Conservation (phyloP, 2,888 invertebrate genomes). For the Leptinotarsa peninsularis region DNA sequence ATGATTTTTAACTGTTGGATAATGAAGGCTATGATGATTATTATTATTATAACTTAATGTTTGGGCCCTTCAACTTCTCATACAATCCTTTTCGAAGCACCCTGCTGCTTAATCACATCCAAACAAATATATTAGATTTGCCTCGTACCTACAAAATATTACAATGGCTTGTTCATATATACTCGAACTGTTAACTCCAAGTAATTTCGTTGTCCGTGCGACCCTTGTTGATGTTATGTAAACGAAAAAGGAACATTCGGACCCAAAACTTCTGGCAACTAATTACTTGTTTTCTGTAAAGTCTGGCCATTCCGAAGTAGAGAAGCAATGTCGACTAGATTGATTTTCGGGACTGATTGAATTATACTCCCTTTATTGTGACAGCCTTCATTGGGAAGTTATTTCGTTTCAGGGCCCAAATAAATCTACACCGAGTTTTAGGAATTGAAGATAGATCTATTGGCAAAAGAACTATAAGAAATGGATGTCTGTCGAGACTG, state of each 20-base stretch:
- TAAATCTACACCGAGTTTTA: too few species aligned
- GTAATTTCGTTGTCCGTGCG: not conserved
- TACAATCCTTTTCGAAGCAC: too few species aligned
- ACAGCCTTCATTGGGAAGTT: too few species aligned
- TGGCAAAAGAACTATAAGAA: too few species aligned
- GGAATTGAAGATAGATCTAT: too few species aligned
- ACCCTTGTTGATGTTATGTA: constrained; percentile 23
- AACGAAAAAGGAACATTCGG: constrained; percentile 18
- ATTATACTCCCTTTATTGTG: not conserved
- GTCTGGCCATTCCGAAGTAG: not conserved
- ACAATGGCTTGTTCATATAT: not conserved
- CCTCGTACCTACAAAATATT: not conserved
- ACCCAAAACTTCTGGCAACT: constrained; percentile 12
- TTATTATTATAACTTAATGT: too few species aligned
- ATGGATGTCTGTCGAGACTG: too few species aligned
- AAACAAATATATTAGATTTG: not conserved
- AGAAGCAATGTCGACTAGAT: not conserved
- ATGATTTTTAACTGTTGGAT: too few species aligned
- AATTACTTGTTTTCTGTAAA: constrained; percentile 18
- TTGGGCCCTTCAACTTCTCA: too few species aligned
- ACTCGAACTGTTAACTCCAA: not conserved
- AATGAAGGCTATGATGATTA: too few species aligned
- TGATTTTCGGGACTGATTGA: not conserved
- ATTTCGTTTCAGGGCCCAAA: too few species aligned
- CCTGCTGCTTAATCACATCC: not conserved